Percentiles rank a stretch among this genome's conserved stretches.
Conservation (phyloP, 2,888 invertebrate species). For the Caenorhabditis sp. region DNA sequence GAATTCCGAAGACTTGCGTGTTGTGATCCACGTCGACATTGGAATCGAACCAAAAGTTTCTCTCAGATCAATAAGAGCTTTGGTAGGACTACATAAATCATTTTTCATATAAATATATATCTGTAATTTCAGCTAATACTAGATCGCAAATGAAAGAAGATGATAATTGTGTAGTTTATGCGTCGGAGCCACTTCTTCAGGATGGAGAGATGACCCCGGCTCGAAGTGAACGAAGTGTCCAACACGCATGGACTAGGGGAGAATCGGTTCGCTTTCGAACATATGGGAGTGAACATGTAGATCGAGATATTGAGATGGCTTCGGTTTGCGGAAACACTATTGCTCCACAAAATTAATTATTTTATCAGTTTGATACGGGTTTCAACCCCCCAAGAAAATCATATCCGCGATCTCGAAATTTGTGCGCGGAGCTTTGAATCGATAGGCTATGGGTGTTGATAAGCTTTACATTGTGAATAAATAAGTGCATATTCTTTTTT, state of each 20-base stretch:
- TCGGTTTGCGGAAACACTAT: background rate
- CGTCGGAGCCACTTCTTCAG: constrained; percentile 28
- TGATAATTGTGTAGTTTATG: constrained; percentile 30
- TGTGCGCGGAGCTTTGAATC: too few species aligned
- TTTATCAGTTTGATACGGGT: too few species aligned
- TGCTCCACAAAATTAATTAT: background rate
- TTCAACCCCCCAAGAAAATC: too few species aligned
- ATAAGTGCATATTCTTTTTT: too few species aligned
- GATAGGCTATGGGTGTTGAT: too few species aligned
- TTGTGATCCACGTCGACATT: constrained; percentile 52
- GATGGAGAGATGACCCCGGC: constrained; percentile 32
- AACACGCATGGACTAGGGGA: constrained; percentile 52
- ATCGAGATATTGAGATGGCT: constrained; percentile 1
- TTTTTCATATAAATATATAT: background rate
- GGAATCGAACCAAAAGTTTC: constrained; percentile 63
- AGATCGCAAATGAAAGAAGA: constrained; percentile 43
- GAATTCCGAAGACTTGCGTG: constrained; percentile 70
- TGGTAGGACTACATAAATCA: constrained; percentile 34
- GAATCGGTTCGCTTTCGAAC: constrained; percentile 56
- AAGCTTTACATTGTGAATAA: too few species aligned
- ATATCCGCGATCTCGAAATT: too few species aligned
- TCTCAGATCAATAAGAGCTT: constrained; percentile 62
- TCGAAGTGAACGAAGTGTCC: constrained; percentile 16
- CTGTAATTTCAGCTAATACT: constrained; percentile 43
- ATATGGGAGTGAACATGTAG: constrained; percentile 41